Conservation (phyloP, 2,888 invertebrate genomes). For the Dione juno region DNA sequence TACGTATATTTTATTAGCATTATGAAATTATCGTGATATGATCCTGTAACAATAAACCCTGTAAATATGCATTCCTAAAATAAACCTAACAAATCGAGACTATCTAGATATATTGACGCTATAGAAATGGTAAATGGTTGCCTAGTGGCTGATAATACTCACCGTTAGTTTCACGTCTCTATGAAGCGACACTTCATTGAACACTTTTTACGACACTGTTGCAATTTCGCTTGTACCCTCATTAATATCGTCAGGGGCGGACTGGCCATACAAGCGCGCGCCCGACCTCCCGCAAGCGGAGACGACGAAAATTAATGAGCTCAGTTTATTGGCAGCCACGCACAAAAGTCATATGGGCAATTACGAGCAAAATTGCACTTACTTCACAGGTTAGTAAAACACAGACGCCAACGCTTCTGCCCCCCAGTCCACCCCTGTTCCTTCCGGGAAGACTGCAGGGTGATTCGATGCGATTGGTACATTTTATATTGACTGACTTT, state of each 20-base stretch:
- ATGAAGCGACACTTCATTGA: conserved; percentile 72
- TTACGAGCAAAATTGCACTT: conserved; percentile 84
- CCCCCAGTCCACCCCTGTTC: conserved; percentile 83
- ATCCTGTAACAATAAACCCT: conserved; percentile 30
- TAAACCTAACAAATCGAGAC: conserved; percentile 30
- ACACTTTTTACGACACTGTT: conserved; percentile 77
- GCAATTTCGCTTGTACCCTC: conserved; percentile 83
- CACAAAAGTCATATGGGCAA: conserved; percentile 84
- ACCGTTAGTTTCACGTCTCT: conserved; percentile 78
- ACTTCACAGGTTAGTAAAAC: conserved; percentile 83
- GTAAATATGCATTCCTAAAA: conserved; percentile 32
- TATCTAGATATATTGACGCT: conserved; percentile 46
- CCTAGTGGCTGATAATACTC: conserved; percentile 62
- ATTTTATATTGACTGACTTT: conserved; percentile 66
- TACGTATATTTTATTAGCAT: conserved; percentile 3
- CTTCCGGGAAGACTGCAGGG: conserved; percentile 83
- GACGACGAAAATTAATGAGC: conserved; percentile 84
- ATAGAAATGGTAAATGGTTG: conserved; percentile 48
- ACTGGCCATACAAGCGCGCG: conserved; percentile 84
- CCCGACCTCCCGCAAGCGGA: conserved; percentile 82
- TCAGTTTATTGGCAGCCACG: conserved; percentile 84
- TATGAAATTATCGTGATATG: conserved; percentile 42
- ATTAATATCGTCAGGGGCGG: conserved; percentile 85
- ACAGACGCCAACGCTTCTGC: conserved; percentile 79
- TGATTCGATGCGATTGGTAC: conserved; percentile 70